Evolutionary conservation across 2,888 invertebrate genomes (phyloP).

Genomic region (Desoria tigrina): DNA sequence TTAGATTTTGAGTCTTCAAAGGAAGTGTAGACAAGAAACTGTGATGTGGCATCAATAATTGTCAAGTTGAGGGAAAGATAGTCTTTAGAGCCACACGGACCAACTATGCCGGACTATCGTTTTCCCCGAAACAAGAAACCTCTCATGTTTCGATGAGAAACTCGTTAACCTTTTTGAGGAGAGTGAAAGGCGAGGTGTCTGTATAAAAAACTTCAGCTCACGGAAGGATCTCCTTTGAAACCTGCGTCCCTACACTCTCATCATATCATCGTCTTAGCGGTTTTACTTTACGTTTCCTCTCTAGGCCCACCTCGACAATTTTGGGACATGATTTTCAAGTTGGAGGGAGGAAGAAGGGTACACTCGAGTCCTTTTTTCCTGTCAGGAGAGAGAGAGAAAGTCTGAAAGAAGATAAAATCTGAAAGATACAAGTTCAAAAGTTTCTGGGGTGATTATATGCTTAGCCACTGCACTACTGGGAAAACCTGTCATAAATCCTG

Average conservation of each 20-base stretch:
- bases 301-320: no score
- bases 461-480: constrained; percentile 13
- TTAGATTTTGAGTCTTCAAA: constrained; percentile 2
- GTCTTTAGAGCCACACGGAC: not conserved
- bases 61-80: constrained; percentile 16
- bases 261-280: constrained; percentile 1
- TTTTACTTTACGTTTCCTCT: not conserved
- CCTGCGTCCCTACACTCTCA: no score
- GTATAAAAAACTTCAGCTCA: not conserved
- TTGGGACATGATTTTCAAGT: not conserved
- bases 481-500: constrained; percentile 10
- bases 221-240: not conserved
- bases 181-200: constrained; percentile 3
- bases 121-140: not conserved
- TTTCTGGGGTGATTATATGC: constrained; percentile 12
- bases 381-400: not conserved
- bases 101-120: not conserved
- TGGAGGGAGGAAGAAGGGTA: not conserved
- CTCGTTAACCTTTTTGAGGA: constrained; percentile 6
- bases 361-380: not conserved
- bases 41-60: constrained; percentile 21
- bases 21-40: not conserved
- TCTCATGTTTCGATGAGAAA: constrained; percentile 12
- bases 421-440: constrained; percentile 5
- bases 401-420: constrained; percentile 3